Evolutionary conservation across 2,888 invertebrate species (phyloP).

Genomic region (Aplocera efformata): DNA sequence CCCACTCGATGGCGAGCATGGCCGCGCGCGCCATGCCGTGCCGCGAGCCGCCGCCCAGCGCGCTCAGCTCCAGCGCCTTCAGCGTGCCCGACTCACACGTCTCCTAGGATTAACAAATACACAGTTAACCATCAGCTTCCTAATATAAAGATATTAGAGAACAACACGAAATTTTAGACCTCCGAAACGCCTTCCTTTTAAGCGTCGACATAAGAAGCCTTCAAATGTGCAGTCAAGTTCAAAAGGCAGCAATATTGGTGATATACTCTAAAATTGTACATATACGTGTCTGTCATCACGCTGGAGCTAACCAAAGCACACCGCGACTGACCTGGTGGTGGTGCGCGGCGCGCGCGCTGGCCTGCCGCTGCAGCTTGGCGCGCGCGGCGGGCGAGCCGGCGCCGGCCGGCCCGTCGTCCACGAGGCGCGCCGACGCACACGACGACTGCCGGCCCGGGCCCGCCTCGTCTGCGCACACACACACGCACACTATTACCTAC

Average conservation of each 20-base stretch:
- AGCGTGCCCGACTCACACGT: slow-evolving; percentile 9
- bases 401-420: slow-evolving; percentile 32
- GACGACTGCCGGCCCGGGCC: background rate
- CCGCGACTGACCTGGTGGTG: slow-evolving; percentile 27
- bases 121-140: too few species aligned
- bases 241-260: too few species aligned
- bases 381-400: slow-evolving; percentile 52
- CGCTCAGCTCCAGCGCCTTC: slow-evolving; percentile 28
- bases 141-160: too few species aligned
- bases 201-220: too few species aligned
- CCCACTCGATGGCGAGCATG: slow-evolving; percentile 93
- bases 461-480: background rate
- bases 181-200: too few species aligned
- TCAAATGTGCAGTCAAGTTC: too few species aligned
- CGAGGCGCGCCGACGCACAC: background rate
- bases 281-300: too few species aligned
- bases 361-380: slow-evolving; percentile 51
- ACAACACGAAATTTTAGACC: too few species aligned
- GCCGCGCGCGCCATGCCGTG: slow-evolving; percentile 36
- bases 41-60: slow-evolving; percentile 28
- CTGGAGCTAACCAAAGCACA: too few species aligned
- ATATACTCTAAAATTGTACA: too few species aligned
- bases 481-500: background rate
- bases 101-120: too few species aligned
- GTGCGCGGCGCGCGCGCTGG: slow-evolving; percentile 29